Percentiles rank a stretch among this genome's conserved stretches.
Conservation (phyloP, 2,113 vertebrate species). For the Pterocles burchelli region DNA sequence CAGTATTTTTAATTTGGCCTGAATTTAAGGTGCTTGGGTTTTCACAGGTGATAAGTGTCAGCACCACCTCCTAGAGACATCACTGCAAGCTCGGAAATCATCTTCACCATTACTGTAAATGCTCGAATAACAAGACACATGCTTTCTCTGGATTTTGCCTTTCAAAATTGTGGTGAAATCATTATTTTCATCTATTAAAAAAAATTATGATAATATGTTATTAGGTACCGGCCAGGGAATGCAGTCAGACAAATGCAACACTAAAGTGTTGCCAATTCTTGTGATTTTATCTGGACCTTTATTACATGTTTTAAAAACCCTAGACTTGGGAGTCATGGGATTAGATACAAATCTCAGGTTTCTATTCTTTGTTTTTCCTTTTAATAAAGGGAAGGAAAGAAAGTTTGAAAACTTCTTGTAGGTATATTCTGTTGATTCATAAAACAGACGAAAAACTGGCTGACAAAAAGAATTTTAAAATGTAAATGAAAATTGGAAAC, state of each 20-base stretch:
- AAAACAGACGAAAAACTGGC: not conserved
- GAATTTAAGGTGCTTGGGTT: not conserved
- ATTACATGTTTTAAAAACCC: slow-evolving; percentile 29
- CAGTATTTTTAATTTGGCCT: not conserved
- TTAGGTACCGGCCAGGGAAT: slow-evolving; percentile 15
- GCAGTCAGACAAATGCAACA: slow-evolving; percentile 39
- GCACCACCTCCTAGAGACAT: not conserved
- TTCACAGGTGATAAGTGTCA: not conserved
- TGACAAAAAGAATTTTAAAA: not conserved
- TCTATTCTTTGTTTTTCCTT: slow-evolving; percentile 37
- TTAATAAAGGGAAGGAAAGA: slow-evolving; percentile 8
- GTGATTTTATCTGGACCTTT: slow-evolving; percentile 45
- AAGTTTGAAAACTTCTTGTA: not conserved
- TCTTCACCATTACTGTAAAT: not conserved
- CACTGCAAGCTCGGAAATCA: not conserved
- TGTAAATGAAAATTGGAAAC: not conserved
- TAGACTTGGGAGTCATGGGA: slow-evolving; percentile 31
- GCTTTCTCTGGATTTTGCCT: not conserved
- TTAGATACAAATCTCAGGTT: slow-evolving; percentile 49
- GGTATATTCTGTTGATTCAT: not conserved
- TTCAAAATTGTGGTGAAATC: slow-evolving; percentile 17
- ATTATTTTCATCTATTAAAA: slow-evolving; percentile 40
- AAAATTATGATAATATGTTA: slow-evolving; percentile 19
- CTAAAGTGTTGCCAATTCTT: slow-evolving; percentile 11
- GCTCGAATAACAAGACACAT: not conserved